Evolutionary conservation across 92 coral and sea anemone genomes (phyloP), one percentile per base, ranked within the genome.

Genomic region (Epizoanthus ramosus): DNA sequence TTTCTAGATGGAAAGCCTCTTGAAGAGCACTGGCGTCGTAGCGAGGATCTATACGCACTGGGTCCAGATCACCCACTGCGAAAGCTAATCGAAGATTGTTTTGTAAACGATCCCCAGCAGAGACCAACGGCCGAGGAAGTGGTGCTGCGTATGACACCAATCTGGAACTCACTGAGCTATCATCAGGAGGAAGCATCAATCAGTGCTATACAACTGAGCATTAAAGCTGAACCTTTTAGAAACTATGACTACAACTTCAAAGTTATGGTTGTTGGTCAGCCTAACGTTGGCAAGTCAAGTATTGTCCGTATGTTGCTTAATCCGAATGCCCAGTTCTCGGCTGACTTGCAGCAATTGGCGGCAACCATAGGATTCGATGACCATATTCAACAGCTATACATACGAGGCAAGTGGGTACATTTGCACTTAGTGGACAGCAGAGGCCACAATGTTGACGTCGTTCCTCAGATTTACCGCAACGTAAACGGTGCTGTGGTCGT

Each of bases 391-490:
- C 83, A 94, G 17, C 73, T 93, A 19, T 87, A 91, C 50, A 75
- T 91, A 12, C 79, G 81, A 13, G 97, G 95, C 13, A 91, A 89
- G 75, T 79, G 89, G 31, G 87, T 93, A 7, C 90, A 88, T 10
- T 89, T 93, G 35, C 94, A 91, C 31, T 86, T 93, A 43, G 93
- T 91, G 6, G 97, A 93, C 83, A 89, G 93, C 41, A 75, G 87
- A 3, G 97, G 97, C 15, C 85, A 93, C 59, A 64, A 63, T 10
- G 79, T 53, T 7, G 88, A 87, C 63, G 66, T 85, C 12, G 63
- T 89, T 8, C 97, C 97, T 33, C 85, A 84, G 86, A 81, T 89
- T 4, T 93, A 89, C 75, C 85, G 94, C 23, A 89, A 82, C 0
- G 74, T 79, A 28, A 83, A 82, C 61, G 97, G 95, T 2, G 93